Conservation (phyloP, 2,113 vertebrate genomes). For the Entelurus aequoreus region DNA sequence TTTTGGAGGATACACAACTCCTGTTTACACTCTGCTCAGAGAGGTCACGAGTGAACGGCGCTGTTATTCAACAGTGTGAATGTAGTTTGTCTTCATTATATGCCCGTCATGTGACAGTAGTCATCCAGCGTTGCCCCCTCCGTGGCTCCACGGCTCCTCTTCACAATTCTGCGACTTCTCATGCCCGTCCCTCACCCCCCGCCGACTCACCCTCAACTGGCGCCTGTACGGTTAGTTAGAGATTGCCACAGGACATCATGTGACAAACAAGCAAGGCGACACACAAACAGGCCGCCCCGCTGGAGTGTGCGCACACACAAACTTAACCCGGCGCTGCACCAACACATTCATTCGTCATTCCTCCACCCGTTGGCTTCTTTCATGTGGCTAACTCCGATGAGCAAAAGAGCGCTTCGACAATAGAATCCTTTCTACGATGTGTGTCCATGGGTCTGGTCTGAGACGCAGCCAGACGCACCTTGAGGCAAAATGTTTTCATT, state of each 20-base stretch:
- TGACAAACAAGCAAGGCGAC: slow-evolving; percentile 71
- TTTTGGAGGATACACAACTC: slow-evolving; percentile 21
- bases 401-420: slow-evolving; percentile 60
- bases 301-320: slow-evolving; percentile 18
- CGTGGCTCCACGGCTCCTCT: slow-evolving; percentile 45
- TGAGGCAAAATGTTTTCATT: slow-evolving; percentile 54
- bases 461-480: slow-evolving; percentile 56
- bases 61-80: slow-evolving; percentile 70
- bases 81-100: slow-evolving; percentile 69
- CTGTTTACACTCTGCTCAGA: slow-evolving; percentile 55
- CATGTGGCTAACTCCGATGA: slow-evolving; percentile 65
- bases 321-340: slow-evolving; percentile 41
- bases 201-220: slow-evolving; percentile 55
- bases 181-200: slow-evolving; percentile 43
- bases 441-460: slow-evolving; percentile 40
- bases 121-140: slow-evolving; percentile 50
- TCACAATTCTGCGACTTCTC: slow-evolving; percentile 43
- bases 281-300: slow-evolving; percentile 40
- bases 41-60: slow-evolving; percentile 71
- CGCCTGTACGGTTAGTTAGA: slow-evolving; percentile 79
- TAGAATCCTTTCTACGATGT: slow-evolving; percentile 63
- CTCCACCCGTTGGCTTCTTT: slow-evolving; percentile 66
- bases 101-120: slow-evolving; percentile 75
- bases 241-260: slow-evolving; percentile 76
- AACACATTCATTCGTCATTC: slow-evolving; percentile 63